Evolutionary conservation across 2,888 invertebrate genomes (phyloP).

Genomic region (Magallana nippona): DNA sequence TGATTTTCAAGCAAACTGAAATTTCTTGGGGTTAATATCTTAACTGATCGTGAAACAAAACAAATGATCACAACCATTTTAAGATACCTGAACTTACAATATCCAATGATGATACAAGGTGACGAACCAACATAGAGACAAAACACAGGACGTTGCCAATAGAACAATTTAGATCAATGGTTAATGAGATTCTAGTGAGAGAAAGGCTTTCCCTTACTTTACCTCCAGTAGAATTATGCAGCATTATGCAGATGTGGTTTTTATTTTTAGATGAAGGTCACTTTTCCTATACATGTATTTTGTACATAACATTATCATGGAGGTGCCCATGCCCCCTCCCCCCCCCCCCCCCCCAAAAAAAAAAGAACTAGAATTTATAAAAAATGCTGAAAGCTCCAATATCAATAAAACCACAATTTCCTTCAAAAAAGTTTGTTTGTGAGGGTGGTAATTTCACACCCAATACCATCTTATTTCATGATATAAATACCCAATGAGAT

Average conservation of each 20-base stretch:
- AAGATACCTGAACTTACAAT: constrained; percentile 19
- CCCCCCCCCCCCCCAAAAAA: no score
- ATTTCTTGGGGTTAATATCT: background rate
- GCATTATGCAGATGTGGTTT: background rate
- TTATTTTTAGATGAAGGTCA: background rate
- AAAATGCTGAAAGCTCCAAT: no score
- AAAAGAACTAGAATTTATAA: no score
- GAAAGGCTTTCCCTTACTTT: background rate
- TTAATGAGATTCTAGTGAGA: constrained; percentile 10
- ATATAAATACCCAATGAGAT: no score
- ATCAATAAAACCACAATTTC: no score
- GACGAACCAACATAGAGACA: background rate
- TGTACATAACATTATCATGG: background rate
- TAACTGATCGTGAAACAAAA: background rate
- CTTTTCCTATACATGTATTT: background rate
- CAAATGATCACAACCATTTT: constrained; percentile 23
- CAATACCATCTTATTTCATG: no score
- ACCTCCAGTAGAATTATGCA: constrained; percentile 4
- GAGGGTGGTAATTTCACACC: no score
- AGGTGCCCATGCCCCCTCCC: background rate
- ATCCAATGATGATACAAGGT: background rate
- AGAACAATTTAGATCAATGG: background rate
- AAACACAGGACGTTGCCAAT: background rate
- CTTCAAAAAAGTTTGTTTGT: no score
- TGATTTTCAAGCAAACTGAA: no score